Conservation (phyloP, 2,113 vertebrate species). For the Mesembrinibis cayennensis region DNA sequence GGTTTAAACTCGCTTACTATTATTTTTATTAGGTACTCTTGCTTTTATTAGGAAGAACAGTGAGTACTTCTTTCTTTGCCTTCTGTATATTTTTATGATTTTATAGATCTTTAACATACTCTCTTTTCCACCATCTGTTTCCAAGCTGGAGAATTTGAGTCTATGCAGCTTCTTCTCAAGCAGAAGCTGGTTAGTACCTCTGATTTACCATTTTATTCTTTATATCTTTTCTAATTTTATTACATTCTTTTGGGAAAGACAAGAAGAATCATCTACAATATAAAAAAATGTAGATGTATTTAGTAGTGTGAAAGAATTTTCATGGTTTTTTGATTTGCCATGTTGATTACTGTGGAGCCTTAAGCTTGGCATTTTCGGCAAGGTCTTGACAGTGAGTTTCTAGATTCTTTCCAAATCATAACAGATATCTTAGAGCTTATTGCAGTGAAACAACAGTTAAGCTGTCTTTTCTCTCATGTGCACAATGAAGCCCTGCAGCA, state of each 20-base stretch:
- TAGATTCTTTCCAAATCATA: background rate
- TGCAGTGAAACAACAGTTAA: background rate
- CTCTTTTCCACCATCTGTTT: background rate
- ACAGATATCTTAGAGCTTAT: background rate
- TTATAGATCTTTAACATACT: background rate
- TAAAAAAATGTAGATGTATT: background rate
- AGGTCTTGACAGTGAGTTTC: background rate
- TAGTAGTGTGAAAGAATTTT: background rate
- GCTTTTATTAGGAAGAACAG: background rate
- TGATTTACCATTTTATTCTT: background rate
- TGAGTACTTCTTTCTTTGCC: background rate
- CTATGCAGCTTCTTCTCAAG: background rate
- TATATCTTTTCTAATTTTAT: background rate
- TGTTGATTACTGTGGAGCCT: background rate
- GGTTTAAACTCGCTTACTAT: background rate
- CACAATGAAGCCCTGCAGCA: background rate
- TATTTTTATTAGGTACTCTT: background rate
- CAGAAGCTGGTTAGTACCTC: background rate
- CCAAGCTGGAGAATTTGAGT: background rate
- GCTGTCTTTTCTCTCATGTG: background rate
- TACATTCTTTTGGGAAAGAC: background rate
- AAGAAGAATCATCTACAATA: background rate
- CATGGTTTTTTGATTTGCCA: background rate
- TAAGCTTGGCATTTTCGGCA: background rate
- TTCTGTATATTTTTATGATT: background rate